phyloP scores from a whole-genome alignment of 2,888 invertebrate species.

The Aphrophora alni region DNA sequence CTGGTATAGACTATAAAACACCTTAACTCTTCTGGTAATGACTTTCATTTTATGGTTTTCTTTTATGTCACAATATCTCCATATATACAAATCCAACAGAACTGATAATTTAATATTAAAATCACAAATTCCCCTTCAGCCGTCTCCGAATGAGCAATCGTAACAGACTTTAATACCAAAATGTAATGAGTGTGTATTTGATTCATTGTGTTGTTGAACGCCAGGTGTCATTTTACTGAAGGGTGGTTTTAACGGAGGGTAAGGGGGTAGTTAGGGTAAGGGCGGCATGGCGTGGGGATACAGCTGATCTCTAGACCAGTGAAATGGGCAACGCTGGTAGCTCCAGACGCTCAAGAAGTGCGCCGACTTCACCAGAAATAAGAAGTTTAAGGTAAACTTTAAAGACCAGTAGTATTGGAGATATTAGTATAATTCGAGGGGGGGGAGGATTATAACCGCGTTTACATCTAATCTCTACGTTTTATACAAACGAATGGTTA shows the following conservation, averaged over 20 bases:
- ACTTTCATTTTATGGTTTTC: too few species aligned
- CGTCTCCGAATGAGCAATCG: not conserved
- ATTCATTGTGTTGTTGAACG: constrained; percentile 20
- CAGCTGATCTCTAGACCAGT: constrained; percentile 5
- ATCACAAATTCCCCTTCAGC: too few species aligned
- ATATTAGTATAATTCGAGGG: not conserved
- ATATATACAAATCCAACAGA: too few species aligned
- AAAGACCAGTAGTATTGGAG: too few species aligned
- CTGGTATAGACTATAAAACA: too few species aligned
- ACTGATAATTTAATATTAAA: too few species aligned
- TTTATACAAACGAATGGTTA: not conserved
- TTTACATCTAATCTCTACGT: too few species aligned
- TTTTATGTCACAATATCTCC: too few species aligned
- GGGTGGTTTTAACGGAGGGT: constrained; percentile 6
- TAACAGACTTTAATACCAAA: not conserved
- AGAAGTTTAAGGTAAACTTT: not conserved
- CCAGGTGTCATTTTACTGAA: constrained; percentile 15
- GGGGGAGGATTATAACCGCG: too few species aligned
- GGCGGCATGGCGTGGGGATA: not conserved
- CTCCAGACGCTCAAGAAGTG: constrained; percentile 18
- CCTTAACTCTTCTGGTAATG: too few species aligned
- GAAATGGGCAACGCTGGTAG: constrained; percentile 34
- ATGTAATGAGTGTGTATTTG: constrained; percentile 23
- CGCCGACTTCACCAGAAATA: constrained; percentile 18
- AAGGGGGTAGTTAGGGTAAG: not conserved